Conservation (phyloP, 2,113 vertebrate genomes). For the Malurus melanocephalus region DNA sequence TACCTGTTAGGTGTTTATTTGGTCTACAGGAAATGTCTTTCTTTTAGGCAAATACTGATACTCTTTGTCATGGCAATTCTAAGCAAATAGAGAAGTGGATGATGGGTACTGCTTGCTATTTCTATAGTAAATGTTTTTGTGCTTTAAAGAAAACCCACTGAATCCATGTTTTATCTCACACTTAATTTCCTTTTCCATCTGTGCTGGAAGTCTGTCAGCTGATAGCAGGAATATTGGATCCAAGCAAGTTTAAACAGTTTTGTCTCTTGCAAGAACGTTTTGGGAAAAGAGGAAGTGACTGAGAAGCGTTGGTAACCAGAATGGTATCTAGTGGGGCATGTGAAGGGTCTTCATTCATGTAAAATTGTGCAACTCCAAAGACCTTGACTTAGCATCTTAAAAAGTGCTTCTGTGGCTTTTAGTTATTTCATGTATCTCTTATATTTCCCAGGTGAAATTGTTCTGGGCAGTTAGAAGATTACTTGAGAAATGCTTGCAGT, state of each 20-base stretch:
- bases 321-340: neutral
- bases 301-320: neutral
- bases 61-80: conserved; percentile 14
- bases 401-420: neutral
- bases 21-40: neutral
- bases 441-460: neutral
- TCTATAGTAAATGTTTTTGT: conserved; percentile 7
- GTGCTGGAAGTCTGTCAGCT: neutral
- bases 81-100: neutral
- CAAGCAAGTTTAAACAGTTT: neutral
- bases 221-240: neutral
- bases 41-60: neutral
- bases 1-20: neutral
- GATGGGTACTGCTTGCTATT: neutral
- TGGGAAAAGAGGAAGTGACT: neutral
- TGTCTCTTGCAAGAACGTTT: neutral
- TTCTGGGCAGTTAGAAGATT: neutral
- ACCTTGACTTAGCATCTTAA: neutral
- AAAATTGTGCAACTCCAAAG: neutral
- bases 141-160: neutral
- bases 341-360: neutral
- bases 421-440: neutral
- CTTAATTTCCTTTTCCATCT: neutral
- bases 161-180: neutral
- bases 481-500: neutral